phyloP scores from a whole-genome alignment of 92 coral and sea anemone genomes.

The Epizoanthus stellaris region DNA sequence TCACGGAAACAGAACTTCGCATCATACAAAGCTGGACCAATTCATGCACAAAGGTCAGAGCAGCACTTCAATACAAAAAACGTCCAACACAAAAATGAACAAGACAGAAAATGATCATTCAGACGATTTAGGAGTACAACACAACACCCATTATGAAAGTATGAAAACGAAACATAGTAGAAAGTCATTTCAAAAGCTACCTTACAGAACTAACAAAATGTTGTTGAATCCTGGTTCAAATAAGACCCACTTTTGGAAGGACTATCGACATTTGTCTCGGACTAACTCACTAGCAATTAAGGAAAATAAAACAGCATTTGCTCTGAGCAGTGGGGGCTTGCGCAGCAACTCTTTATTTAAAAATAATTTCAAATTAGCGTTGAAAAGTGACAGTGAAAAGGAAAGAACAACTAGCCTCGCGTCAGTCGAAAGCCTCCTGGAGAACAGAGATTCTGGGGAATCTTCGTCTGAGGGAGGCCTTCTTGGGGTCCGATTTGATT shows the following conservation, averaged over 20 bases:
- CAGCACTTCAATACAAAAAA: background rate
- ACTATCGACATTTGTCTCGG: background rate
- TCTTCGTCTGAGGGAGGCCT: constrained; percentile 10
- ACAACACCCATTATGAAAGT: constrained; percentile 1
- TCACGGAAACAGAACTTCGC: background rate
- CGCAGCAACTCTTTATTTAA: background rate
- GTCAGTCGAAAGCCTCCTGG: constrained; percentile 37
- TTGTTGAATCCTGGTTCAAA: background rate
- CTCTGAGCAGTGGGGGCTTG: background rate
- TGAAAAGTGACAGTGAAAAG: background rate
- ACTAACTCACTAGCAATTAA: constrained; percentile 9
- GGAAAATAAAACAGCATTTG: constrained; percentile 8
- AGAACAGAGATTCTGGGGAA: constrained; percentile 11
- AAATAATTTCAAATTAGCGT: constrained; percentile 18
- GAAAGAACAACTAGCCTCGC: constrained; percentile 23
- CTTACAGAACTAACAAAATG: background rate
- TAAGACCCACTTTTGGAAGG: constrained; percentile 36
- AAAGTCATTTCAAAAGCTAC: background rate
- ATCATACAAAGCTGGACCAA: background rate
- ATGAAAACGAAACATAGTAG: background rate
- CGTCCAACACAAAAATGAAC: background rate
- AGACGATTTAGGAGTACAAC: background rate
- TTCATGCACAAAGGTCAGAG: background rate
- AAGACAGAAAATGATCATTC: background rate
- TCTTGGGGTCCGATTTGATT: constrained; percentile 29